phyloP scores from a whole-genome alignment of 2,797 vertebrate genomes.

The Coreius guichenoti region DNA sequence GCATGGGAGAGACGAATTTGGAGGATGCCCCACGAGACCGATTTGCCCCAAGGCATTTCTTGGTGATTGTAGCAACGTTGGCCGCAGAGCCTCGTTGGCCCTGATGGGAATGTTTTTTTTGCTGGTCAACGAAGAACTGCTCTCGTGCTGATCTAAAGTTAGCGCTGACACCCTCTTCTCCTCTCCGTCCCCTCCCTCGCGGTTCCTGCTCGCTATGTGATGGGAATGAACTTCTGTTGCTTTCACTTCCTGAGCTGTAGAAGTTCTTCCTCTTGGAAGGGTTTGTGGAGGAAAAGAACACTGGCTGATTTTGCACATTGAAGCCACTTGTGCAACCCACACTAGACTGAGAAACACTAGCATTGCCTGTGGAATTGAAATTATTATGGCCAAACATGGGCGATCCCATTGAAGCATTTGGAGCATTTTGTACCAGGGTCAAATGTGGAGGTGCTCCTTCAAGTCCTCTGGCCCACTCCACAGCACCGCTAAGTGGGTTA shows the following conservation, averaged over 20 bases:
- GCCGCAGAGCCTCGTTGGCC: slow-evolving; percentile 69
- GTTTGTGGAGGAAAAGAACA: slow-evolving; percentile 71
- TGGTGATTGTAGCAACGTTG: slow-evolving; percentile 73
- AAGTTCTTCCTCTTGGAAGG: slow-evolving; percentile 82
- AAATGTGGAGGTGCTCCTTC: slow-evolving; percentile 52
- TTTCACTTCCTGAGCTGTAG: slow-evolving; percentile 72
- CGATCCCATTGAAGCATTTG: slow-evolving; percentile 61
- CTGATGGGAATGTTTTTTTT: slow-evolving; percentile 84
- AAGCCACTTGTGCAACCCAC: slow-evolving; percentile 50
- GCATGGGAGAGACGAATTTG: slow-evolving; percentile 92
- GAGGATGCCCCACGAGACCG: slow-evolving; percentile 86
- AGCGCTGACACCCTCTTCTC: slow-evolving; percentile 65
- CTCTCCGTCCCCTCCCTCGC: slow-evolving; percentile 61
- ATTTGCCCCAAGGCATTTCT: slow-evolving; percentile 92
- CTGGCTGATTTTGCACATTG: slow-evolving; percentile 64
- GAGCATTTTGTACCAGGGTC: slow-evolving; percentile 46
- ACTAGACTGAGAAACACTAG: slow-evolving; percentile 43
- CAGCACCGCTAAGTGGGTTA: slow-evolving; percentile 41
- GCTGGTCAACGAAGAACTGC: slow-evolving; percentile 87
- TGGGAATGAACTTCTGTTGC: slow-evolving; percentile 61
- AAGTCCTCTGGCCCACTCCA: slow-evolving; percentile 55
- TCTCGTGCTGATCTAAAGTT: slow-evolving; percentile 90
- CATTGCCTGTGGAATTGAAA: slow-evolving; percentile 52
- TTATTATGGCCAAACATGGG: slow-evolving; percentile 70
- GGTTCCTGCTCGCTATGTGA: slow-evolving; percentile 59